Conservation (phyloP, 2,113 vertebrate genomes). For the Herpailurus yagouaroundi region DNA sequence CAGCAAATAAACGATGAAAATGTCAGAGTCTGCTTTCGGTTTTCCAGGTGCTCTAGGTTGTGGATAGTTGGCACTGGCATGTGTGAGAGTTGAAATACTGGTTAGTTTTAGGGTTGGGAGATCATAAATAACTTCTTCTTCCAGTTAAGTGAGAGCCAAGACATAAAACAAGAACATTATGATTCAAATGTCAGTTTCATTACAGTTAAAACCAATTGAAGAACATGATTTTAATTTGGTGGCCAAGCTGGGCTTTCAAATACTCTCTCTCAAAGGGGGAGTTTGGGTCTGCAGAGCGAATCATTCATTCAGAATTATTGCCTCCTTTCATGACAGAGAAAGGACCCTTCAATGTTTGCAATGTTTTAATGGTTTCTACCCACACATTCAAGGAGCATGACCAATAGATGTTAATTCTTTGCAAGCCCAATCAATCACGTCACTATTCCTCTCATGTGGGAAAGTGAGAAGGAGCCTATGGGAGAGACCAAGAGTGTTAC, state of each 20-base stretch:
- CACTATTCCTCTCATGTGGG: not conserved
- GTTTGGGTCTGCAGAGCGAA: not conserved
- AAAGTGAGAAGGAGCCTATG: not conserved
- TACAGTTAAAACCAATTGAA: not conserved
- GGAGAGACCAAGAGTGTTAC: not conserved
- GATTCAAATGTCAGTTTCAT: slow-evolving; percentile 1
- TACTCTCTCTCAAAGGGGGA: not conserved
- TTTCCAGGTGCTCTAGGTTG: not conserved
- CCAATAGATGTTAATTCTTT: not conserved
- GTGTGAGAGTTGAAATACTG: not conserved
- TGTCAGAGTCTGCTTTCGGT: not conserved
- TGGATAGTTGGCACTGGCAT: not conserved
- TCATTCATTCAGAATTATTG: not conserved
- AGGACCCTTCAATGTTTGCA: not conserved
- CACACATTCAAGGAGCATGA: not conserved
- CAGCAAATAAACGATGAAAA: not conserved
- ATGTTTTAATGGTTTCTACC: not conserved
- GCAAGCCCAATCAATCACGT: not conserved
- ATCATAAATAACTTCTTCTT: not conserved
- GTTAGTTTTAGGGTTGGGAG: not conserved
- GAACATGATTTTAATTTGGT: not conserved
- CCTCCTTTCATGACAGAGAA: not conserved
- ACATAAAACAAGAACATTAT: not conserved
- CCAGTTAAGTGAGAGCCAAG: not conserved
- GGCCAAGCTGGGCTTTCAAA: not conserved